These are phyloP conservation scores for Atta texana DNA, from an alignment of 1,140 invertebrate species.

Conservation along the genomic window DNA sequence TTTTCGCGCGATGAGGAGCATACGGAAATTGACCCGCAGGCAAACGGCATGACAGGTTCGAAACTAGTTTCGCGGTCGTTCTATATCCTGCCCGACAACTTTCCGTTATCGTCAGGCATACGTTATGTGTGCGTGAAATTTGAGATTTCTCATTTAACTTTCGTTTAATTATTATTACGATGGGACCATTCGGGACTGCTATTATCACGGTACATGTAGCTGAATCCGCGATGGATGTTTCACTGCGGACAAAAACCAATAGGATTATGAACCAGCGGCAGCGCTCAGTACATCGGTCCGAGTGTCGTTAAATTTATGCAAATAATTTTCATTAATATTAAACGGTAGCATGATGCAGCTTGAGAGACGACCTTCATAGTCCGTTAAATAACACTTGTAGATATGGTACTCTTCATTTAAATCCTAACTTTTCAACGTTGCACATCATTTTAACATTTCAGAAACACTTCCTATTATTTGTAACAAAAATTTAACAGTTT, in stretches of 20 bases:
- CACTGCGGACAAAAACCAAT: constrained; percentile 56
- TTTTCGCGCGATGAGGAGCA: constrained; percentile 39
- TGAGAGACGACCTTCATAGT: constrained; percentile 5
- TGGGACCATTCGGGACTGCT: neutral
- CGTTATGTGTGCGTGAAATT: constrained; percentile 67
- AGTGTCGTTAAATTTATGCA: constrained; percentile 63
- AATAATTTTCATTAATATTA: constrained; percentile 66
- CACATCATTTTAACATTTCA: constrained; percentile 16
- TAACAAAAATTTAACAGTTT: constrained; percentile 5
- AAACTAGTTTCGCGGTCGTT: constrained; percentile 68
- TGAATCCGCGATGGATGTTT: constrained; percentile 42
- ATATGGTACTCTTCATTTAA: neutral
- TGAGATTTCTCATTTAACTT: constrained; percentile 75
- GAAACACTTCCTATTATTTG: neutral
- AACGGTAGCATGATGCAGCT: constrained; percentile 5
- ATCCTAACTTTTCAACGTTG: neutral
- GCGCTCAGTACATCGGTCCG: constrained; percentile 49
- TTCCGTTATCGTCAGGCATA: constrained; percentile 39
- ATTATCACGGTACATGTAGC: constrained; percentile 51
- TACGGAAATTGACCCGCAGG: constrained; percentile 8
- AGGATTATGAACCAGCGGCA: constrained; percentile 46
- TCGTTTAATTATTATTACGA: constrained; percentile 74
- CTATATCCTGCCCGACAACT: constrained; percentile 34
- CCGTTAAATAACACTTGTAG: constrained; percentile 25
- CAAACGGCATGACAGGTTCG: constrained; percentile 67